Evolutionary conservation across 1,140 invertebrate species (phyloP), one percentile per base, ranked within the genome.

Genomic region (Armadillidium nasatum): DNA sequence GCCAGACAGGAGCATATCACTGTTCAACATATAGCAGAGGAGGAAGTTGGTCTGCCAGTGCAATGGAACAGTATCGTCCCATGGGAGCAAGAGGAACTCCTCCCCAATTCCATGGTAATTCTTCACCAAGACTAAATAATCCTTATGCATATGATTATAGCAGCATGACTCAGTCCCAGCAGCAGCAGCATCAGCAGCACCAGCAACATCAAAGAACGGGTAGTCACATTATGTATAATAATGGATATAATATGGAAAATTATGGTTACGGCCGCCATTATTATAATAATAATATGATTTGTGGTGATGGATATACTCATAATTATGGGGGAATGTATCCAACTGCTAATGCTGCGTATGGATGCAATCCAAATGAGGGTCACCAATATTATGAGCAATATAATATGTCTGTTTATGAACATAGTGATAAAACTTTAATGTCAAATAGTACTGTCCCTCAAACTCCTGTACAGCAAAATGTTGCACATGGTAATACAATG

Each of bases 151-250:
- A 79, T 23, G 76, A 79, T 44, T 79, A 81, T 66, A 92, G 67
- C 68, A 78, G 46, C 68, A 54, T 54, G 9, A 92, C 89, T 45
- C 23, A 19, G 9, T 11, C 43, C 13, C 69, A 76, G 66, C 73
- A 75, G 46, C 73, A 75, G 54, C 82, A 91, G 91, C 80, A 90
- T 89, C 4, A 84, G 77, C 77, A 90, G 89, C 77, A 92, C 89
- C 83, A 89, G 91, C 3, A 89, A 15, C 79, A 82, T 46, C 72
- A 80, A 22, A 60, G 50, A 60, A 60, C 50, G 11, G 19, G 11
- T 60, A 60, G 7, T 19, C 50, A 60, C 19, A 19, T 19, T 60
- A 77, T 80, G 79, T 79, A 82, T 72, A 77, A 79, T 66, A 74
- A 76, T 46, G 73, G 78, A 10, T 82, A 78, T 19, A 43, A 54